These are phyloP conservation scores for Okapia johnstoni DNA, from an alignment of 2,113 vertebrate genomes.

Conservation along the genomic window DNA sequence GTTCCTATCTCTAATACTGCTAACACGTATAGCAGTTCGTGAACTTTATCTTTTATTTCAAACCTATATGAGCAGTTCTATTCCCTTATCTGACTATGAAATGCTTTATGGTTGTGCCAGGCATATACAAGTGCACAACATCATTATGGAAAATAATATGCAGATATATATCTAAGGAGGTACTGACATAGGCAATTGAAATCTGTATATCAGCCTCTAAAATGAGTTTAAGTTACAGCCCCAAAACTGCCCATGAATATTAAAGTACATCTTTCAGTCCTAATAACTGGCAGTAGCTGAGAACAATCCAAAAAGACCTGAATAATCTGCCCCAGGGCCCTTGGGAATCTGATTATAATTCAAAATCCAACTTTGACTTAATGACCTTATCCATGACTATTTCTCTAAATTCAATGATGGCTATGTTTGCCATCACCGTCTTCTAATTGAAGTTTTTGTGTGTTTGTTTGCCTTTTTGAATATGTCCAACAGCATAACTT, in stretches of 20 bases:
- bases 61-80: not conserved
- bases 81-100: not conserved
- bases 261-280: not conserved
- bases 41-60: not conserved
- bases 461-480: not conserved
- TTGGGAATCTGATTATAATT: not conserved
- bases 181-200: not conserved
- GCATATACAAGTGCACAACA: not conserved
- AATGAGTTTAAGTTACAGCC: not conserved
- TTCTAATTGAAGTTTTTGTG: not conserved
- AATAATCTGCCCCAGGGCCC: not conserved
- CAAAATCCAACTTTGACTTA: not conserved
- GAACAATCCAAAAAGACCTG: not conserved
- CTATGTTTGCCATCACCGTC: not conserved
- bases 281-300: not conserved
- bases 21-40: not conserved
- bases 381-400: not conserved
- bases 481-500: not conserved
- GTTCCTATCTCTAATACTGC: not conserved
- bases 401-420: conserved; percentile 18
- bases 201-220: not conserved
- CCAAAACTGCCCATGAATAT: not conserved
- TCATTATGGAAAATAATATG: not conserved
- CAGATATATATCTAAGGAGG: not conserved
- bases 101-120: not conserved